Base-by-base conservation (phyloP, 1,140 invertebrate genomes). In the Sycophila sp. region DNA sequence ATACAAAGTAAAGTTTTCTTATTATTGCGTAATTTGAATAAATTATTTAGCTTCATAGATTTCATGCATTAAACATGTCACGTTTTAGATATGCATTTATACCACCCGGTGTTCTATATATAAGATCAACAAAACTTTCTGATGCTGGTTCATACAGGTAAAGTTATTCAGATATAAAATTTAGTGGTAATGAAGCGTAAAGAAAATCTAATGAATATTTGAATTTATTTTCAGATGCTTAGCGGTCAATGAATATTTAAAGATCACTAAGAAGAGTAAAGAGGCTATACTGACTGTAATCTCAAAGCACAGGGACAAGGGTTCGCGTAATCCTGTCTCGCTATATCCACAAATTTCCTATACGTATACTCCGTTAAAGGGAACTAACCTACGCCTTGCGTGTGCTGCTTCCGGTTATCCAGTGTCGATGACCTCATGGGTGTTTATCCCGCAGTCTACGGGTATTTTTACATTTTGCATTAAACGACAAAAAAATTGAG, bases 81-180 rank as follows among this genome's bases (percentile, higher is more conserved):
- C 26, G 1, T 67, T 67, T 62, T 75, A 88, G 87, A 79, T 87
- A 87, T 83, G 82, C 82, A 59, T 74, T 84, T 74, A 77, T 88
- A 81, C 78, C 84, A 81, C 87, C 88, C 77, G 89, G 89, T 79
- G 85, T 88, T 77, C 84, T 91, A 62, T 89, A 89, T 75, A 89
- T 91, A 78, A 83, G 76, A 72, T 81, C 83, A 73, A 87, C 89
- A 40, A 83, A 86, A 77, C 80, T 85, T 59, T 83, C 83, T 73
- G 88, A 91, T 83, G 86, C 88, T 76, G 89, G 89, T 75, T 86
- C 79, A 76, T 91, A 90, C 80, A 87, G 86, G 85, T 91, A 85
- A 79, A 74, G n/a, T 49, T 73, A 4, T 55, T 0, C 15, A 2
- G 19, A 10, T 24, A 22, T 0, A 10, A 8, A 22, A 22, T 17